Percentiles rank a stretch among this genome's conserved stretches.
These are phyloP conservation scores for Formicarius rufipectus DNA, from an alignment of 2,113 vertebrate genomes.

Conservation along the genomic window DNA sequence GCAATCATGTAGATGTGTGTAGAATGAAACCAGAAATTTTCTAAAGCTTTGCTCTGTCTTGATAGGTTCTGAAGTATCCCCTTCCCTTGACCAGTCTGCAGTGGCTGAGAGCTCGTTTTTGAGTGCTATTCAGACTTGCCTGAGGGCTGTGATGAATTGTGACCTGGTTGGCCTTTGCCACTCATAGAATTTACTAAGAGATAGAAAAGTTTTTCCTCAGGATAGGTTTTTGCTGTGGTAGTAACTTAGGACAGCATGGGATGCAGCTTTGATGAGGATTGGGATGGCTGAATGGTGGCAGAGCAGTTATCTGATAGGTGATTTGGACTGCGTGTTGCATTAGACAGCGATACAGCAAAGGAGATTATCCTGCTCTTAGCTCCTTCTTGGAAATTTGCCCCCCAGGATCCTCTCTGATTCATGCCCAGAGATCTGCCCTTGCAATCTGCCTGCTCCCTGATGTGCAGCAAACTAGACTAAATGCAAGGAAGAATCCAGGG, in stretches of 20 bases:
- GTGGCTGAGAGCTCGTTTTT: background rate
- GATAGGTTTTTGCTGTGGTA: background rate
- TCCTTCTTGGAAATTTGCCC: background rate
- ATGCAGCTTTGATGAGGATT: background rate
- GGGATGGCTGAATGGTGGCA: background rate
- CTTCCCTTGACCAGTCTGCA: background rate
- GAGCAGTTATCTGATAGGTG: background rate
- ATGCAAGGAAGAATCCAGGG: background rate
- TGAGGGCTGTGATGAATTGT: background rate
- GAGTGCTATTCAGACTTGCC: background rate
- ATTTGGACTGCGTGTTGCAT: fast-evolving
- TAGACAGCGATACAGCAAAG: background rate
- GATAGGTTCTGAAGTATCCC: background rate
- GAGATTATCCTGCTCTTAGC: background rate
- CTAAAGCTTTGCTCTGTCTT: background rate
- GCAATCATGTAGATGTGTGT: background rate
- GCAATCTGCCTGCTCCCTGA: background rate
- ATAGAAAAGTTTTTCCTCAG: background rate
- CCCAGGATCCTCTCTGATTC: background rate
- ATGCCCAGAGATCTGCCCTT: background rate
- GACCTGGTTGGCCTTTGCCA: background rate
- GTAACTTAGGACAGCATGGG: background rate
- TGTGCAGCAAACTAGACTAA: background rate
- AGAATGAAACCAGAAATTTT: background rate
- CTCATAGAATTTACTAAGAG: background rate